Conservation (phyloP, 2,888 invertebrate genomes). For the Drosophila tripunctata region DNA sequence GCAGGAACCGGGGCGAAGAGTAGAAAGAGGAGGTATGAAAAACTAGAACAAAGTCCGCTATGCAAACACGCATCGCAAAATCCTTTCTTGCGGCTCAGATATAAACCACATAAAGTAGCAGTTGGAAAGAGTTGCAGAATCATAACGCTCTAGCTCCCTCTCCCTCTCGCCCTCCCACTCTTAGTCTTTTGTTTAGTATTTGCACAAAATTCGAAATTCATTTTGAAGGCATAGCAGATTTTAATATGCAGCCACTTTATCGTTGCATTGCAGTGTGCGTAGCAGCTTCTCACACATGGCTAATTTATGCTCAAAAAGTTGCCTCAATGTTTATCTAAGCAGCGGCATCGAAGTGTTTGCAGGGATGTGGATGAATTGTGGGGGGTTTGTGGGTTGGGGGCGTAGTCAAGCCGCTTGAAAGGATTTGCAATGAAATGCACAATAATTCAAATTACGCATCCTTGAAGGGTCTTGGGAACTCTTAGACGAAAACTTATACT, state of each 20-base stretch:
- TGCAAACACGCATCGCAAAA: constrained; percentile 44
- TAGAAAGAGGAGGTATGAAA: constrained; percentile 1
- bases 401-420: constrained; percentile 36
- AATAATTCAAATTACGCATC: constrained; percentile 72
- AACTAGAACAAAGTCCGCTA: constrained; percentile 47
- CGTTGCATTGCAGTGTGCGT: constrained; percentile 49
- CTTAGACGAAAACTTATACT: constrained; percentile 44
- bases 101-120: constrained; percentile 21
- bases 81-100: constrained; percentile 49
- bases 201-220: constrained; percentile 77
- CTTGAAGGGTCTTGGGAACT: neutral
- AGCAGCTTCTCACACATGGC: constrained; percentile 51
- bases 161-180: neutral
- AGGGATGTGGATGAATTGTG: constrained; percentile 4
- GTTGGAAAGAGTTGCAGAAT: neutral
- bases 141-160: neutral
- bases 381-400: neutral
- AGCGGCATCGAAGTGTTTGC: constrained; percentile 5
- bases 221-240: constrained; percentile 69
- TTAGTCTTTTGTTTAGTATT: constrained; percentile 62
- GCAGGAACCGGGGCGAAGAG: neutral
- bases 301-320: constrained; percentile 68
- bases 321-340: constrained; percentile 35
- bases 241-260: constrained; percentile 66
- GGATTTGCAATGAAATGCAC: constrained; percentile 70